Base-by-base conservation (phyloP, 1,140 invertebrate species). In the Pantala flavescens region DNA sequence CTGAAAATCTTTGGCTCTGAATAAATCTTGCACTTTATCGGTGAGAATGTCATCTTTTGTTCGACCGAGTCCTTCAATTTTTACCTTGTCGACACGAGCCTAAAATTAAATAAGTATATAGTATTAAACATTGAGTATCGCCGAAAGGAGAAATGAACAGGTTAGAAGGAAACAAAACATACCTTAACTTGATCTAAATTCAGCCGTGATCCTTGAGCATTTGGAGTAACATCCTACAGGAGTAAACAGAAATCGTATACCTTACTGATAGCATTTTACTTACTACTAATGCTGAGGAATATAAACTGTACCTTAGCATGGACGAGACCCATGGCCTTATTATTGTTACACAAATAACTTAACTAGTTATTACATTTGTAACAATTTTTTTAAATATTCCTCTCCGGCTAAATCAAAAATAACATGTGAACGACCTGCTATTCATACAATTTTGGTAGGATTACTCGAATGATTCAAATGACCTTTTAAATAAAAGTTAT, bases 41-140 rank as follows among this genome's bases (percentile, higher is more conserved):
- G 87, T 85, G n/a, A 96, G 82, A 73, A 95, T 88, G 78, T 95
- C 93, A 83, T 95, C 89, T 81, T 93, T 93, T 0, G 94, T 96
- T 75, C 92, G 82, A n/a, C 79, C 84, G 14, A 96, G 81, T 0
- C 93, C 93, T 81, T 94, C 91, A 71, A 96, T 86, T 79, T 92
- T 86, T 73, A 96, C 85, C 81, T 88, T 87, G 77, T 93, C 91
- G 0, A 95, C 93, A 78, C 89, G 84, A 24, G 90, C 91, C 89
- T 92, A 24, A 19, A 19, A 19, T 5, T 23, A 5, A 42, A 72
- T 19, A n/a, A n/a, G n/a, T n/a, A n/a, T n/a, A 11, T 11, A n/a
- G 7, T 5, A 23, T 23, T 21, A n/a, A 2, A 2, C 2, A n/a
- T 2, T 5, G 7, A 21, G 63, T 23, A 21, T 11, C 11, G 23